Evolutionary conservation across 2,113 vertebrate genomes (phyloP), one percentile per base, ranked within the genome.

Genomic region (Solea solea): DNA sequence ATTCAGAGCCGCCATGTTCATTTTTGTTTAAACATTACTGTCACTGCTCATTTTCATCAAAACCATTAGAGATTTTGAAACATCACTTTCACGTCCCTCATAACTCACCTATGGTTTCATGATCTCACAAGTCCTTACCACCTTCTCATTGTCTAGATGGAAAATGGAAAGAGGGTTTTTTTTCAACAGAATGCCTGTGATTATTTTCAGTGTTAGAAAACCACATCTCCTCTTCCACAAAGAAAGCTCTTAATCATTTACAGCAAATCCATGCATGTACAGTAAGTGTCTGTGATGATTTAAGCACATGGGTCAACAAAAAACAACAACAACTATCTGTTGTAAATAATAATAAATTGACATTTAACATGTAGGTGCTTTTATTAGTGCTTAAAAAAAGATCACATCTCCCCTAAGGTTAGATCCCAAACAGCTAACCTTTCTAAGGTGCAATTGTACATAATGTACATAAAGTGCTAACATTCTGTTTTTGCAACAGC

Each of bases 381-480:
- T 73, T 58, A 81, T 46, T 65, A 6, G 12, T 59, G 27, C 59
- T 48, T 16, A 53, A 44, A 52, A 51, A 52, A 11, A 21, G 21
- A 34, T 34, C 34, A 7, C 16, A 51, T 39, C 12, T 21, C 55
- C 11, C 15, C 53, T 52, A 16, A 14, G 14, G 15, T 59, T 55
- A 49, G 9, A 6, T 42, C 56, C 27, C 10, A 77, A 8, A 60
- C 15, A 50, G 0, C 54, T 58, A 59, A 61, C 14, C 28, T 7
- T 66, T 49, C 72, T 67, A 83, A 77, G 63, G 4, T 85, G 46
- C 84, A 74, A 78, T 54, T 53, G 10, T 74, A 69, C 62, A 61
- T 54, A 27, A 44, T 11, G 39, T 63, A 48, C 1, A 75, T 86
- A 88, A 86, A 85, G 86, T 88, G 88, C 88, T 78, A 83, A 42